These are phyloP conservation scores for Rhynchophorus ferrugineus DNA, from an alignment of 1,140 invertebrate species.

Conservation along the genomic window DNA sequence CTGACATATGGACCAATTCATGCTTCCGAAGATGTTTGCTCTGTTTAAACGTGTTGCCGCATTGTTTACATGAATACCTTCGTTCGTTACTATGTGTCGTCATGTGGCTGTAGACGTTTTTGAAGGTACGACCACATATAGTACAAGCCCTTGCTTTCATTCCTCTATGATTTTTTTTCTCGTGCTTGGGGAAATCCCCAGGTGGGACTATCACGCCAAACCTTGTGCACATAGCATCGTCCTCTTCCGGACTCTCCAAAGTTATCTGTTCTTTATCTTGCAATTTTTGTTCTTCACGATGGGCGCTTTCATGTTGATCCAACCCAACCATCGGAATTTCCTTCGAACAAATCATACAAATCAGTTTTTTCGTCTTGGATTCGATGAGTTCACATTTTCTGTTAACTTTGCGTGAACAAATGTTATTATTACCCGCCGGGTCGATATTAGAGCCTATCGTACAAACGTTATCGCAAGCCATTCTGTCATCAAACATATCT, in stretches of 20 bases:
- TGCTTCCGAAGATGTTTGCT: slow-evolving; percentile 39
- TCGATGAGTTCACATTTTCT: too few relatives aligned
- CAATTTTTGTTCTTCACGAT: slow-evolving; percentile 4
- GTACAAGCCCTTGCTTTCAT: slow-evolving; percentile 2
- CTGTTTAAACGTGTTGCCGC: slow-evolving; percentile 29
- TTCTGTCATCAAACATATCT: too few relatives aligned
- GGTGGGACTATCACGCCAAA: slow-evolving; percentile 7
- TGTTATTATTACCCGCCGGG: too few relatives aligned
- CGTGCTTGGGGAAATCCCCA: slow-evolving; percentile 9
- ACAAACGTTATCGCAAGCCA: too few relatives aligned
- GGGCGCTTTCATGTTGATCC: slow-evolving; percentile 7
- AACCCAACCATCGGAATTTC: slow-evolving; percentile 5
- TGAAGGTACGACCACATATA: slow-evolving; percentile 11
- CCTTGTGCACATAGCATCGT: slow-evolving; percentile 1
- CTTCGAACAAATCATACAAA: slow-evolving; percentile 15
- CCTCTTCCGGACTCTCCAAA: background rate
- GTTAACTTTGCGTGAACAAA: too few relatives aligned
- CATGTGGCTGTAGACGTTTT: slow-evolving; percentile 20
- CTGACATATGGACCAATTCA: slow-evolving; percentile 60
- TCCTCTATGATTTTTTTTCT: slow-evolving; percentile 8
- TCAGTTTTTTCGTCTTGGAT: slow-evolving; percentile 11
- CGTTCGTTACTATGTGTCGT: slow-evolving; percentile 14
- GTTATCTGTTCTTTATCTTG: background rate
- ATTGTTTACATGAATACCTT: slow-evolving; percentile 22
- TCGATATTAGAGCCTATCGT: too few relatives aligned